Evolutionary conservation across 2,113 vertebrate genomes (phyloP), one percentile per base, ranked within the genome.

Genomic region (Climacteris rufus): DNA sequence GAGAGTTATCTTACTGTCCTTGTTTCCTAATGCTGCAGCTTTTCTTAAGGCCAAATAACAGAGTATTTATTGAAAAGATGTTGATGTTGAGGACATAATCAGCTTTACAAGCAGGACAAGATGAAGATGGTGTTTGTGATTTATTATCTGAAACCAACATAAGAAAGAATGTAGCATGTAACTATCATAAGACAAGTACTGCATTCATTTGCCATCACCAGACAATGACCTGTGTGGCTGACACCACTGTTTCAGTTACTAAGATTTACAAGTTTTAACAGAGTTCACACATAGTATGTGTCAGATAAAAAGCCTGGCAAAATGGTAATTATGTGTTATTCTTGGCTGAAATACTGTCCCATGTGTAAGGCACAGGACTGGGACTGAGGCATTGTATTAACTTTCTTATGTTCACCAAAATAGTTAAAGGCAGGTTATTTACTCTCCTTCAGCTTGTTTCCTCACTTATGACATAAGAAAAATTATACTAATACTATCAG

Each of bases 241-340:
- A 94, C 81, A 93, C 9, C 54, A 79, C 66, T 59, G 57, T 68
- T 95, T 54, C 83, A 63, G 45, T 89, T 76, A 87, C 33, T 71
- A 71, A 94, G 91, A 96, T 96, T 96, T 94, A 87, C 70, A 94
- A 52, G 84, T 94, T 93, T 95, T 93, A 72, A 66, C 31, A 61
- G 81, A 90, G 63, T 85, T 96, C 82, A 93, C 47, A 88, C 59
- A 77, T 57, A 61, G 8, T 76, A 77, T 27, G 24, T 83, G 60
- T 50, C 69, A 63, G 76, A 93, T 47, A 60, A 86, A 54, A 52
- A 86, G 28, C n/a, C 53, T 75, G 39, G 40, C 20, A 78, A 92
- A 85, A 57, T 54, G 24, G 28, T 59, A 40, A 76, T 59, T 77
- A 12, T 75, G 33, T 77, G 50, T 85, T 89, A 52, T 83, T 64